Base-by-base conservation (phyloP, 2,888 invertebrate species). In the Phortica magna region DNA sequence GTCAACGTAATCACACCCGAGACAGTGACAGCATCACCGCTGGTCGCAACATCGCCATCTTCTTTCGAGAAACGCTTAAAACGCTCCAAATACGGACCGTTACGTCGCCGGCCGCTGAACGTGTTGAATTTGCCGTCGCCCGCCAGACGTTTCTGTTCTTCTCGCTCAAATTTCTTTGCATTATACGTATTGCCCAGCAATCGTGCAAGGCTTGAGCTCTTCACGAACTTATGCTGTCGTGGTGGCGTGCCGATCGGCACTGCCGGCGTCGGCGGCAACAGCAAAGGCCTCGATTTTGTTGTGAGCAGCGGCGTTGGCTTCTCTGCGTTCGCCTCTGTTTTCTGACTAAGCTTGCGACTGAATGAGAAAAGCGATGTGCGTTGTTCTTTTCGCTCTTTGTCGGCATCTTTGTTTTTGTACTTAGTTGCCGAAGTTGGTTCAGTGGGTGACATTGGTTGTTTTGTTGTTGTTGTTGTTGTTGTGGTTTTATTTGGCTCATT, bases 111-210 rank as follows among this genome's bases (percentile, higher is more conserved):
- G 0, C 91, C 90, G n/a, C 88, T 84, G 72, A 84, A 91, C 1
- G 91, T 91, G 67, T 91, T 89, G 73, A 90, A 91, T 79, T 91
- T 91, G 7, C 88, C 87, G 64, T 84, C 83, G 19, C 81, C 77
- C 53, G 84, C 76, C 76, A 80, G 43, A 39, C 85, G 78, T 78
- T 89, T 89, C 77, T 88, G 87, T 39, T 90, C 90, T 76, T 90
- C 87, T 61, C 89, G 90, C 77, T 92, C 91, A 59, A 89, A 88
- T 77, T 91, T 92, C 78, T 91, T 91, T 2, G 92, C 91, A 81
- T 90, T 92, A 80, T 92, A 92, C 2, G 91, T 92, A 79, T 91
- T 91, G 73, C 92, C 92, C 73, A 92, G 84, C 9, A 92, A 77
- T 1, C 92, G 89, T 2, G 92, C 90, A 75, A 92, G 85, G 53